Evolutionary conservation across 2,113 vertebrate genomes (phyloP).

Genomic region (Calidris pygmaea): DNA sequence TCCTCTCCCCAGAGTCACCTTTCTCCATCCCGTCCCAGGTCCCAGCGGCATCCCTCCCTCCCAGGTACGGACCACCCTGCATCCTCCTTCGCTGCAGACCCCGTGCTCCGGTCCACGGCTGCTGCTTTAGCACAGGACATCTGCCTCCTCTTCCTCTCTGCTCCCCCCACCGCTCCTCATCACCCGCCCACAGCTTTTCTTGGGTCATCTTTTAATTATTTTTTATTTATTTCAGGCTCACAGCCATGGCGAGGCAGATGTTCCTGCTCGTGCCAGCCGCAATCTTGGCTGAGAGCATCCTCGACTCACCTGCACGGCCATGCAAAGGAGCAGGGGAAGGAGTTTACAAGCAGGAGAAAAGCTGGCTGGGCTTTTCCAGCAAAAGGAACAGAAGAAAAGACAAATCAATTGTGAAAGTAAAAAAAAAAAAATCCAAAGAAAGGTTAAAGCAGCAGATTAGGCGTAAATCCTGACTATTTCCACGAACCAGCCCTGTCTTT

Average conservation of each 20-base stretch:
- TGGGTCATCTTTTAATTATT: neutral
- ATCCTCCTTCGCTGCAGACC: neutral
- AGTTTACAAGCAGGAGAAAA: neutral
- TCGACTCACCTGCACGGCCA: neutral
- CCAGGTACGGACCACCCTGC: neutral
- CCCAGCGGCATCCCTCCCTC: neutral
- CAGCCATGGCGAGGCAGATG: neutral
- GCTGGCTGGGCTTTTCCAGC: neutral
- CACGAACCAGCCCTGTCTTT: neutral
- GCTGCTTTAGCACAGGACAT: neutral
- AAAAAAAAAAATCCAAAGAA: neutral
- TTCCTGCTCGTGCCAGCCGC: neutral
- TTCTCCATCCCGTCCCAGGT: neutral
- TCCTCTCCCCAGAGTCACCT: neutral
- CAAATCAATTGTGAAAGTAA: neutral
- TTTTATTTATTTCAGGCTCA: neutral
- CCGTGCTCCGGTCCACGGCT: fast-evolving
- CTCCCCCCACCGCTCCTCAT: neutral
- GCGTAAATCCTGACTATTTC: neutral
- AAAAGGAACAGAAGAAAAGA: neutral
- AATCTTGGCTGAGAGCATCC: slow-evolving; percentile 7
- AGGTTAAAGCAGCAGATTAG: neutral
- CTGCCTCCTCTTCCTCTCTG: neutral
- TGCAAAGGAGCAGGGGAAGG: fast-evolving
- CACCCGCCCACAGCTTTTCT: neutral